Conservation (phyloP, 1,140 invertebrate genomes). For the Oryzaephilus surinamensis region DNA sequence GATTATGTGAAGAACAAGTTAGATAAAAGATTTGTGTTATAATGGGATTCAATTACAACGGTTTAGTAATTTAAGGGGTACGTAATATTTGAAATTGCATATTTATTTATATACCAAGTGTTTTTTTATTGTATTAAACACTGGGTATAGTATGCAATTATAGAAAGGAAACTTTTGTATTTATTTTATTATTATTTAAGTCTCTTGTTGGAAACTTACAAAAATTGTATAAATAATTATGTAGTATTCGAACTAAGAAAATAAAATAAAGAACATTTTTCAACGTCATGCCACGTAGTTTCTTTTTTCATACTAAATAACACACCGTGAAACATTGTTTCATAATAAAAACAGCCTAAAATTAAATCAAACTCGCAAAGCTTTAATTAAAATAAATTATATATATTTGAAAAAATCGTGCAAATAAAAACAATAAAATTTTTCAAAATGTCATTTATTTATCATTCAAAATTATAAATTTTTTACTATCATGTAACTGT, state of each 20-base stretch:
- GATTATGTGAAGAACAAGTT: not conserved
- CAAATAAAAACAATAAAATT: not conserved
- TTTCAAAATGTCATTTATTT: slow-evolving; percentile 1
- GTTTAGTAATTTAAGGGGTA: not conserved
- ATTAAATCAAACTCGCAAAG: no score
- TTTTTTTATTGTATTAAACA: slow-evolving; percentile 11
- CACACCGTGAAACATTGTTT: slow-evolving; percentile 1
- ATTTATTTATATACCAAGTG: slow-evolving; percentile 23
- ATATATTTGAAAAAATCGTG: not conserved
- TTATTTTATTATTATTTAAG: slow-evolving; percentile 8
- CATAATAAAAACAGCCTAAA: slow-evolving; percentile 3
- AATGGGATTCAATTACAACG: not conserved
- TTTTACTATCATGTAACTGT: slow-evolving; percentile 45
- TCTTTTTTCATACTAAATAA: slow-evolving; percentile 1
- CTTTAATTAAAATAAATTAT: no score
- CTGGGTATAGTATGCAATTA: slow-evolving; percentile 27
- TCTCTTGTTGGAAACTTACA: no score
- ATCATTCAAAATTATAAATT: slow-evolving; percentile 42
- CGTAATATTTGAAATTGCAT: slow-evolving; percentile 17
- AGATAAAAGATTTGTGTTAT: not conserved
- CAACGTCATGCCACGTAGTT: no score
- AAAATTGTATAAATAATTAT: no score
- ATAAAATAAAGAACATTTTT: no score
- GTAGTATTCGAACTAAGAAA: no score
- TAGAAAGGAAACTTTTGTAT: not conserved